Percentiles rank a stretch among this genome's conserved stretches.
These are phyloP conservation scores for Drosophila bipectinata DNA, from an alignment of 1,140 invertebrate genomes.

Conservation along the genomic window DNA sequence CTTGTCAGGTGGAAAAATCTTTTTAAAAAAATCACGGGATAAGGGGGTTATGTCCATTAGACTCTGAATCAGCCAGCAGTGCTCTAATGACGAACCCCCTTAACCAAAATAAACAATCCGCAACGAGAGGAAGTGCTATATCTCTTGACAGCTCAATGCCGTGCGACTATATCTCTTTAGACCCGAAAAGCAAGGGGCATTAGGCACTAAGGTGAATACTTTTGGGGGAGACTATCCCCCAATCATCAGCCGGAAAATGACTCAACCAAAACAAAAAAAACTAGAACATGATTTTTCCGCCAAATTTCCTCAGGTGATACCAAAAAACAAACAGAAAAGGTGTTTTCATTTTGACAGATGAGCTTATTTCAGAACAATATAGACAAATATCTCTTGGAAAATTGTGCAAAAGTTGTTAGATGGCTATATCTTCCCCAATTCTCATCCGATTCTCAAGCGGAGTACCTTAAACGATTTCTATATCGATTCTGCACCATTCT, in stretches of 20 bases:
- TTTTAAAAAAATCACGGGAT: slow-evolving; percentile 7
- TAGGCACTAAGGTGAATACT: no score
- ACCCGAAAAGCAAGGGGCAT: no score
- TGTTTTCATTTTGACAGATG: background rate
- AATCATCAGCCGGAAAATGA: no score
- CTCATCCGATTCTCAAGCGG: no score
- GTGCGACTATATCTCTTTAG: slow-evolving; percentile 7
- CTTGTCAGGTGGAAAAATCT: slow-evolving; percentile 50
- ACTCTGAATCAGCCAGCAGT: background rate
- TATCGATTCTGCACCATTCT: no score
- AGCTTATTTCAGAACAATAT: no score
- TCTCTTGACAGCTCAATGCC: slow-evolving; percentile 61
- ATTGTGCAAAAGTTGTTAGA: background rate
- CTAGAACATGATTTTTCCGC: slow-evolving; percentile 4
- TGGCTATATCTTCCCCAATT: no score
- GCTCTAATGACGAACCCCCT: slow-evolving; percentile 49
- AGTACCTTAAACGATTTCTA: no score
- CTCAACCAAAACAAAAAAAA: no score
- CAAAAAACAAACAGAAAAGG: background rate
- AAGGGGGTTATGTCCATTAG: slow-evolving; percentile 51
- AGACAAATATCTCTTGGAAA: no score
- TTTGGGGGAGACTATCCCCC: slow-evolving; percentile 1
- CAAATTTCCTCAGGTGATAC: slow-evolving; percentile 13
- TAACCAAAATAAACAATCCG: slow-evolving; percentile 59
- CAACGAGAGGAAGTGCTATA: slow-evolving; percentile 12